These are phyloP conservation scores for Macquaria ambigua DNA, from an alignment of 2,113 vertebrate genomes.

Conservation along the genomic window DNA sequence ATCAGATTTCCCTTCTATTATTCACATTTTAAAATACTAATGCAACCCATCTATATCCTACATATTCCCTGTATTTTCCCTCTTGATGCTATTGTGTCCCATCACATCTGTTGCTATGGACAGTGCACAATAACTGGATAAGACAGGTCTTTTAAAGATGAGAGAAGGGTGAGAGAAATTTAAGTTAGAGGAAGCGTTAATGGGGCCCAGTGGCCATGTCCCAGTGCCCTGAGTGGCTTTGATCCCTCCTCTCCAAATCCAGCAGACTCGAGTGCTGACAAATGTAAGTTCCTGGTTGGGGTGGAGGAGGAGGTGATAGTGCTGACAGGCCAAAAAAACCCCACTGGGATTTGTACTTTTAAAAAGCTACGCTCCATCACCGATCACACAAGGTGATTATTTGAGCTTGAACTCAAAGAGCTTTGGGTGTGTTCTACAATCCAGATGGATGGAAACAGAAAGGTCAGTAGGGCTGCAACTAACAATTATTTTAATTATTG, in stretches of 20 bases:
- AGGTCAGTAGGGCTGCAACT: background rate
- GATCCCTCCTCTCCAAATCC: constrained; percentile 64
- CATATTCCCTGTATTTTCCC: background rate
- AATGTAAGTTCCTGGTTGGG: constrained; percentile 53
- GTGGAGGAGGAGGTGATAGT: constrained; percentile 32
- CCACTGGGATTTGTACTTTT: constrained; percentile 15
- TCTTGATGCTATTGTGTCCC: constrained; percentile 28
- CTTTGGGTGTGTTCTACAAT: background rate
- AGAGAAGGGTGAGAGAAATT: constrained; percentile 49
- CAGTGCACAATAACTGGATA: background rate
- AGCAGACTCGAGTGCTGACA: constrained; percentile 67
- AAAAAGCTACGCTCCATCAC: constrained; percentile 49
- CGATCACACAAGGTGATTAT: constrained; percentile 19
- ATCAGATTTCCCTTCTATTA: background rate
- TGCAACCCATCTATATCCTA: constrained; percentile 1
- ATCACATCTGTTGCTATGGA: constrained; percentile 28
- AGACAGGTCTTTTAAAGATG: constrained; percentile 61
- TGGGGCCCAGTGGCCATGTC: constrained; percentile 52
- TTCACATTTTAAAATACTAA: constrained; percentile 2
- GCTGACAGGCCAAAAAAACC: constrained; percentile 47
- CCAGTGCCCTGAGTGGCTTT: constrained; percentile 56
- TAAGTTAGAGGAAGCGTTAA: constrained; percentile 51
- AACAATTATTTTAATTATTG: background rate
- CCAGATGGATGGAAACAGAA: background rate
- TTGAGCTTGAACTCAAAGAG: background rate